Evolutionary conservation across 2,888 invertebrate species (phyloP), one percentile per base, ranked within the genome.

Genomic region (Clepsis dumicolana): DNA sequence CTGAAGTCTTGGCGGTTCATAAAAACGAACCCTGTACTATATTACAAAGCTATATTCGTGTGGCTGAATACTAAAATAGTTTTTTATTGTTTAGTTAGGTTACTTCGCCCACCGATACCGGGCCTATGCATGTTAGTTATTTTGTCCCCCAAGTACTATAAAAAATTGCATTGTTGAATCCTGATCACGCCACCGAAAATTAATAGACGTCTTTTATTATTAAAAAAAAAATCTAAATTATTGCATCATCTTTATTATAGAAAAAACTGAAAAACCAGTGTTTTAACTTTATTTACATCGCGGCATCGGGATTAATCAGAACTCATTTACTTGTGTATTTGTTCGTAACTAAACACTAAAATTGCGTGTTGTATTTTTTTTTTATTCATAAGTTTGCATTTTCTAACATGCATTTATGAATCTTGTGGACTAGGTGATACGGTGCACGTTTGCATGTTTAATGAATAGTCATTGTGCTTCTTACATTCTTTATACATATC

Each of bases 271-370:
- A 48, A 48, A 56, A n/a, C n/a, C 27, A 50, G 52, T 29, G 61
- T 14, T 48, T 48, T 18, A 21, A 12, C 29, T 64, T 56, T 62
- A 54, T 62, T 65, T 41, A 69, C 62, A 70, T 78, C 76, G 80
- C 80, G 78, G 68, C 62, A 70, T 78, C 76, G 80, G 80, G 78
- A 81, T 80, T 80, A 81, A 63, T 71, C 65, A 76, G 77, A 81
- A 79, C 80, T 80, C 80, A 73, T 77, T 60, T n/a, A n/a, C n/a
- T n/a, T 63, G 35, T 60, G 16, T 44, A 50, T 29, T 25, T 32
- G 41, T 27, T 41, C 16, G 44, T 53, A 18, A 65, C 32, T 65
- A 60, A 65, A 54, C n/a, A n/a, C n/a, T n/a, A 44, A 60, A 50
- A 44, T 54, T 53, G 65, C 35, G 61, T 66, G 61, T 66, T n/a